Base-by-base conservation (phyloP, 2,888 invertebrate species). In the Apomyelois bistriatella region DNA sequence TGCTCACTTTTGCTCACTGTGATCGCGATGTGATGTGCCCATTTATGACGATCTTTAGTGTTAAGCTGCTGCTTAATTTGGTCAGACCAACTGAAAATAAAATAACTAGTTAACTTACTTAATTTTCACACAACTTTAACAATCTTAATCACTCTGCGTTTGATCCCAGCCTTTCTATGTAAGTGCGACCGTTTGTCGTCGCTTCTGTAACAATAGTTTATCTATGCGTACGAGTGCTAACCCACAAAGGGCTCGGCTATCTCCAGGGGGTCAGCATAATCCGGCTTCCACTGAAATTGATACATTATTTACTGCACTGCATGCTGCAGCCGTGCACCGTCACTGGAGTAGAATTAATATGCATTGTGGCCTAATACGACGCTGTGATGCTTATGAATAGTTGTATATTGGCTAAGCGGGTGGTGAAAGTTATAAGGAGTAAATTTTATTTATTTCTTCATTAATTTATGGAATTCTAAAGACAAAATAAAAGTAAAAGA, bases 251-350 rank as follows among this genome's bases (percentile, higher is more conserved):
- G 69, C 73, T 68, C 64, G 53, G 53, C 61, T 76, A 49, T 79
- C 53, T 56, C 77, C 62, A 80, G 85, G 79, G 81, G 76, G 70
- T 62, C 77, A 67, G 69, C 68, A 65, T 79, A 79, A 83, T 81
- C 82, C 78, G 62, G 72, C 75, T 67, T 75, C 74, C 74, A 68
- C 70, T 79, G 86, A 85, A 86, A 88, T 84, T 83, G 87, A 87
- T 87, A 86, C 85, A 77, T 76, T 80, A 80, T 79, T 81, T 68
- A 70, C 74, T 75, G 81, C 77, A 74, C 80, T 65, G 70, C 69
- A 22, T 5, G 22, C 22, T 22, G 79, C 80, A 78, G 76, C 58
- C 54, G 57, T 46, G 63, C 60, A 62, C 72, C 73, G 69, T 75
- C 68, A 65, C 59, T 62, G 38, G 60, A 58, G 66, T 64, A 61